Evolutionary conservation across 2,888 invertebrate genomes (phyloP).

Genomic region (Tachina grossa): DNA sequence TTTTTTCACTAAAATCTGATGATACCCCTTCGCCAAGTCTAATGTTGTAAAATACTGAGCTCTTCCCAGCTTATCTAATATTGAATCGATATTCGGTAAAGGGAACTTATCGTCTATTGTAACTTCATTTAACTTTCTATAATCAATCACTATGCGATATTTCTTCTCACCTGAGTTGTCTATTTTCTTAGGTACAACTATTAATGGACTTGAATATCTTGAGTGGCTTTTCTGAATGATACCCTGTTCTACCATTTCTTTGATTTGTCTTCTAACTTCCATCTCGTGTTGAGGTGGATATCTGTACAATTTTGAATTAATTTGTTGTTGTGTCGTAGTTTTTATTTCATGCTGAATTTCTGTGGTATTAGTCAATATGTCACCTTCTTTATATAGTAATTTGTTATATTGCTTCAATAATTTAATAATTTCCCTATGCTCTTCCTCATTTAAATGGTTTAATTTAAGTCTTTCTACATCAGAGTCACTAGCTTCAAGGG

Average conservation of each 20-base stretch:
- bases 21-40: background rate
- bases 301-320: background rate
- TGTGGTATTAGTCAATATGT: background rate
- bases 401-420: background rate
- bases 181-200: too few species aligned
- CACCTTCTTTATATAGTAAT: conserved; percentile 14
- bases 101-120: background rate
- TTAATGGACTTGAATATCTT: too few species aligned
- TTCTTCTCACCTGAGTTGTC: too few species aligned
- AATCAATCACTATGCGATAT: background rate
- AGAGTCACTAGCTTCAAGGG: background rate
- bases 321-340: background rate
- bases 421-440: background rate
- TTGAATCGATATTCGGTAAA: background rate
- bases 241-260: conserved; percentile 12
- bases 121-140: background rate
- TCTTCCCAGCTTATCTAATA: background rate
- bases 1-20: background rate
- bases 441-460: background rate
- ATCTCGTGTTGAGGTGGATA: background rate
- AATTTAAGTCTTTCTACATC: background rate
- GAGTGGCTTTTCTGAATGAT: too few species aligned
- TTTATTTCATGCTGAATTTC: conserved; percentile 12
- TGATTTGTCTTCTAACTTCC: conserved; percentile 14
- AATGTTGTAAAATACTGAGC: conserved; percentile 1